Evolutionary conservation across 2,113 vertebrate species (phyloP).

Genomic region (Bos indicus): DNA sequence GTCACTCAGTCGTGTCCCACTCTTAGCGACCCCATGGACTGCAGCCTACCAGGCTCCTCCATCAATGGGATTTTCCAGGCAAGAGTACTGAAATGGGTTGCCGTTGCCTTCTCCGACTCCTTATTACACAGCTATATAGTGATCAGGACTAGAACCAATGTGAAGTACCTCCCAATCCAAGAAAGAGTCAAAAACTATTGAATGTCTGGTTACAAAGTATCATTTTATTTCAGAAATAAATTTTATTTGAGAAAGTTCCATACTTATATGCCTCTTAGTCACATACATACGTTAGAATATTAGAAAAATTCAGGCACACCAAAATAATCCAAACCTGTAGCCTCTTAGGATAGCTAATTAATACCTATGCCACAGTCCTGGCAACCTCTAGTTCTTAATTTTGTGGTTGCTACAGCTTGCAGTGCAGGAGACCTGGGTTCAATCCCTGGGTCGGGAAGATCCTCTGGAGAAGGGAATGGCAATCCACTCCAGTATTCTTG

Average conservation of each 20-base stretch:
- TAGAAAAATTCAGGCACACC: slow-evolving; percentile 18
- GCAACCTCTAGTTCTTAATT: slow-evolving; percentile 27
- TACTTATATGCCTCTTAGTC: background rate
- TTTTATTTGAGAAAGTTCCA: slow-evolving; percentile 32
- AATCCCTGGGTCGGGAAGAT: background rate
- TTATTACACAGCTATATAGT: background rate
- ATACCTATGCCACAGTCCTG: background rate
- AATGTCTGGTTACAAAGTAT: background rate
- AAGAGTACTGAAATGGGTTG: too few relatives aligned
- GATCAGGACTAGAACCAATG: background rate
- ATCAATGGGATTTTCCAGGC: too few relatives aligned
- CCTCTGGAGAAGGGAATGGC: background rate
- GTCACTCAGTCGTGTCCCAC: too few relatives aligned
- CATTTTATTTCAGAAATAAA: slow-evolving; percentile 19
- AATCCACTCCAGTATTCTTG: background rate
- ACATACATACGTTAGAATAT: background rate
- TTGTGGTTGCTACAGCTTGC: background rate
- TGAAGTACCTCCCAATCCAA: background rate
- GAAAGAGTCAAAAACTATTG: background rate
- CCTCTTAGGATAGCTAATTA: slow-evolving; percentile 47
- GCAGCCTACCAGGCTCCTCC: too few relatives aligned
- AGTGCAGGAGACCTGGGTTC: background rate
- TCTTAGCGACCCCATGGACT: too few relatives aligned
- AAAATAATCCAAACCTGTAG: background rate
- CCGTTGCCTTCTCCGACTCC: background rate